Conservation (phyloP, 2,888 invertebrate species). For the Lasioglossum zephyrum region DNA sequence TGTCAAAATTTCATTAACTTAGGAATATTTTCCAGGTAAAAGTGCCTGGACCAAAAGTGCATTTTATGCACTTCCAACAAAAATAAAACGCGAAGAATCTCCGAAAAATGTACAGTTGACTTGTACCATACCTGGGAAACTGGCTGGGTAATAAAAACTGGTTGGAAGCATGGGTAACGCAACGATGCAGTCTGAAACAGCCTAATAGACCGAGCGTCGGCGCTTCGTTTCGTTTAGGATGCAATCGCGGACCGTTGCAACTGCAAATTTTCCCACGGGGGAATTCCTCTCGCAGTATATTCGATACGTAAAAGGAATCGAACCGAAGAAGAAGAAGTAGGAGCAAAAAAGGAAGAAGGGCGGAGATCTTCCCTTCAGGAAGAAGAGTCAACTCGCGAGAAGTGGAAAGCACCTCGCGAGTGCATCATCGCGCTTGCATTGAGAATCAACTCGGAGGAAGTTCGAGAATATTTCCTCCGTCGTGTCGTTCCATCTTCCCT, state of each 20-base stretch:
- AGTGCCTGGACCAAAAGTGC: too few relatives aligned
- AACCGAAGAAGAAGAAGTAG: background rate
- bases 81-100: too few relatives aligned
- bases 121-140: background rate
- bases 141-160: background rate
- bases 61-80: too few relatives aligned
- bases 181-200: background rate
- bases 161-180: background rate
- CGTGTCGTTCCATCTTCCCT: conserved; percentile 16
- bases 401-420: conserved; percentile 3
- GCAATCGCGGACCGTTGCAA: conserved; percentile 1
- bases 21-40: too few relatives aligned
- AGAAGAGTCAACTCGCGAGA: conserved; percentile 18
- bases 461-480: conserved; percentile 18
- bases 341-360: background rate
- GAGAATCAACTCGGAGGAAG: conserved; percentile 30
- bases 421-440: conserved; percentile 28
- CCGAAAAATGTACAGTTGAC: too few relatives aligned
- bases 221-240: background rate
- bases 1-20: too few relatives aligned
- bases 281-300: background rate
- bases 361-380: background rate
- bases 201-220: background rate
- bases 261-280: conserved; percentile 4
- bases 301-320: conserved; percentile 12